Evolutionary conservation across 2,888 invertebrate species (phyloP), one percentile per base, ranked within the genome.

Genomic region (Hermaeophaga mercurialis): DNA sequence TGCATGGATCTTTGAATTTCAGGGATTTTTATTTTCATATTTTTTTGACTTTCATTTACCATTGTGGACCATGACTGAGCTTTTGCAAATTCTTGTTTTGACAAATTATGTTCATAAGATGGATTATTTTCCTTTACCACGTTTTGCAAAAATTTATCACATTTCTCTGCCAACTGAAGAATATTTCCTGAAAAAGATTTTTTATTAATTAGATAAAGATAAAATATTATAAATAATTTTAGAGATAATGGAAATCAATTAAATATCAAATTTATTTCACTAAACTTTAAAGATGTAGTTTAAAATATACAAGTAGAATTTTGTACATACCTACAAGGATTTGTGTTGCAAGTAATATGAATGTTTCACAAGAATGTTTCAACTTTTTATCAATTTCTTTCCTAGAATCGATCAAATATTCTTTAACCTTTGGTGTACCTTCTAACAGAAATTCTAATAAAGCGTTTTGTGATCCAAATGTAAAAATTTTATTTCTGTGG

Each of bases 331-430:
- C 89, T 5, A 89, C 85, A 41, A 96, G 79, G 59, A 88, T 76
- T 50, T 86, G 83, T 0, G 94, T 90, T 0, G 90, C 85, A 73
- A 91, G 85, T 56, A 84, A 84, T 47, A 97, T 97, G 68, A 96
- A 92, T 19, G 83, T 82, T 73, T 97, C 96, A 73, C 97, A 98
- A 26, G 91, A 87, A 2, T 82, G 82, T 80, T 97, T 96, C 65
- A 99, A 76, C 70, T 94, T 93, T 19, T 90, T 84, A 73, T 99
- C 99, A 1, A 99, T 96, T 73, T 97, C 95, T 76, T 96, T 94
- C 66, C 97, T 87, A 0, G 97, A 97, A 75, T 99, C 98, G 18
- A 96, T 80, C 57, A 95, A 81, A 73, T 94, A 90, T 74, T 98
- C 97, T 65, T 85, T 89, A 45, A 98, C 94, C 79, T 91, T 89